phyloP scores from a whole-genome alignment of 2,113 vertebrate species.

The Struthio camelus region DNA sequence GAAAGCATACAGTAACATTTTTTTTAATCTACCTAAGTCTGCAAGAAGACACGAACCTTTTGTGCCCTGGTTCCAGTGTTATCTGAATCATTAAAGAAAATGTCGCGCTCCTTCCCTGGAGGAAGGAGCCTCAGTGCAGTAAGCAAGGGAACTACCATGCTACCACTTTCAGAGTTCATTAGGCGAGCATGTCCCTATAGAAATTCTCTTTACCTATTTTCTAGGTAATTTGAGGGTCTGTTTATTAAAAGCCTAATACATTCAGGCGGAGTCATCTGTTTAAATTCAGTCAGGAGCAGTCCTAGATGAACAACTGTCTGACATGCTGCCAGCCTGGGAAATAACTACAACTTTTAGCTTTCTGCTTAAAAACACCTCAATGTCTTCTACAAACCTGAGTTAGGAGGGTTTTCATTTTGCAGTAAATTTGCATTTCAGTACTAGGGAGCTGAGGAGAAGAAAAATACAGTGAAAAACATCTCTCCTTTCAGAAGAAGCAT shows the following conservation, averaged over 20 bases:
- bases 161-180: neutral
- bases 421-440: neutral
- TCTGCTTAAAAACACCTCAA: neutral
- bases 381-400: neutral
- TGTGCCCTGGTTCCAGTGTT: neutral
- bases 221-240: neutral
- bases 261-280: neutral
- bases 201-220: neutral
- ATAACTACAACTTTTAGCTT: neutral
- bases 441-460: neutral
- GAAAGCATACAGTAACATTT: neutral
- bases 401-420: neutral
- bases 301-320: neutral
- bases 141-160: neutral
- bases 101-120: neutral
- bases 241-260: neutral
- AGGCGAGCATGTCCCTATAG: neutral
- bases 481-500: neutral
- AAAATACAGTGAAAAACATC: neutral
- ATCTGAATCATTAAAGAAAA: neutral
- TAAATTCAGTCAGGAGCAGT: neutral
- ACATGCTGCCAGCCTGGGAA: neutral
- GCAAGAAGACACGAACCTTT: neutral
- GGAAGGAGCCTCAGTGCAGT: fast-evolving
- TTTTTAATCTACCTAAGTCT: neutral